Evolutionary conservation across 2,888 invertebrate genomes (phyloP).

Genomic region (Drosophila merina): DNA sequence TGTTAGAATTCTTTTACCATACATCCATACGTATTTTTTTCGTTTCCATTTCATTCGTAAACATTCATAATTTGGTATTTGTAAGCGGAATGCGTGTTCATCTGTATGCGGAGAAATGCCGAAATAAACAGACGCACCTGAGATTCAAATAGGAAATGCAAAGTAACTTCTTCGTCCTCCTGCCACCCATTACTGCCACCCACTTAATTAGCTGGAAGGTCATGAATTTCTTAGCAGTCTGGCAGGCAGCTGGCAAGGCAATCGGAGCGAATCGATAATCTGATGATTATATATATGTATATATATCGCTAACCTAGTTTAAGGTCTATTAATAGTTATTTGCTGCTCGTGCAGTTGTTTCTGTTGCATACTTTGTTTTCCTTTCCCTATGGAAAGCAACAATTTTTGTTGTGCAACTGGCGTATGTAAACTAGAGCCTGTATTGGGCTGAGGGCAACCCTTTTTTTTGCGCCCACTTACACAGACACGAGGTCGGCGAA

Average conservation of each 20-base stretch:
- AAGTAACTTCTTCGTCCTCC: background rate
- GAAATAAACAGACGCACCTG: constrained; percentile 44
- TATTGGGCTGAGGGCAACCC: constrained; percentile 9
- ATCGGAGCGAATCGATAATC: constrained; percentile 72
- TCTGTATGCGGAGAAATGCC: constrained; percentile 53
- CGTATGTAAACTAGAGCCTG: constrained; percentile 3
- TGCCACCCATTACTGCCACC: constrained; percentile 3
- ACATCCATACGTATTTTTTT: constrained; percentile 75
- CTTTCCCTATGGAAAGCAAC: constrained; percentile 13
- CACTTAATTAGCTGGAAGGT: constrained; percentile 31
- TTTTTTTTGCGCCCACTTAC: constrained; percentile 17
- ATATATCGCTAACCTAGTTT: constrained; percentile 37
- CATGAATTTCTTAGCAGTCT: constrained; percentile 54
- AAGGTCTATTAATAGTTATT: constrained; percentile 35
- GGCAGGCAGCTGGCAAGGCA: constrained; percentile 55
- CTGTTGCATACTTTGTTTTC: constrained; percentile 4
- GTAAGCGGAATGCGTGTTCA: constrained; percentile 67
- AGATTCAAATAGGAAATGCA: constrained; percentile 19
- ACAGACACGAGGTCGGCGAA: constrained; percentile 18
- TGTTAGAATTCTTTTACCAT: constrained; percentile 80
- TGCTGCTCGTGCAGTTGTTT: constrained; percentile 1
- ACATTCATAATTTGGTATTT: constrained; percentile 80
- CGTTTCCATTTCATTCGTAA: constrained; percentile 81
- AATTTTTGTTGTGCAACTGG: constrained; percentile 32
- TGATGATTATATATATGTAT: constrained; percentile 21